A percentile compares a stretch with the other conserved stretches of the same genome.
Conservation (phyloP, 92 coral and sea anemone genomes). For the Parazoanthus darwini region DNA sequence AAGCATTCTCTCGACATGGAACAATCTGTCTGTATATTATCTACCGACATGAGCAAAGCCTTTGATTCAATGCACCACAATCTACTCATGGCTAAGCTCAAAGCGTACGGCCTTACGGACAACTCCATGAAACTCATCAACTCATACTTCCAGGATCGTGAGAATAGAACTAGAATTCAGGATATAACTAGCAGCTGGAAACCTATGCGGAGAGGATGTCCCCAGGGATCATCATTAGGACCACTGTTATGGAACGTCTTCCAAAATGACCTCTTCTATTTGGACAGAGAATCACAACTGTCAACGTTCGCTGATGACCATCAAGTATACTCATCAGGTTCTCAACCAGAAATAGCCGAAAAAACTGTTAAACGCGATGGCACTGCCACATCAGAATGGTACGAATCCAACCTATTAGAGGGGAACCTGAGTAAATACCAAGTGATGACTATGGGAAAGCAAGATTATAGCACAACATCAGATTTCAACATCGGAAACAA, state of each 20-base stretch:
- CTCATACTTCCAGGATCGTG: slow-evolving; percentile 43
- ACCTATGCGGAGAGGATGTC: slow-evolving; percentile 53
- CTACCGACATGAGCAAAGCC: slow-evolving; percentile 55
- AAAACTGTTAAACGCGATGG: slow-evolving; percentile 40
- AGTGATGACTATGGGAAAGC: slow-evolving; percentile 48
- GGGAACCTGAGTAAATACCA: slow-evolving; percentile 61
- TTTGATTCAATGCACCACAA: slow-evolving; percentile 68
- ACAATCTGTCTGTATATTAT: no score
- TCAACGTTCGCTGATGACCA: slow-evolving; percentile 70
- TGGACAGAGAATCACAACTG: slow-evolving; percentile 49
- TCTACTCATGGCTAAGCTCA: slow-evolving; percentile 57
- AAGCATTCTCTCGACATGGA: no score
- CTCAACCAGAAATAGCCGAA: slow-evolving; percentile 10
- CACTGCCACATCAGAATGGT: slow-evolving; percentile 51
- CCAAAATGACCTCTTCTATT: slow-evolving; percentile 66
- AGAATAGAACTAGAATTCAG: no score
- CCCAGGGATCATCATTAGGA: slow-evolving; percentile 64
- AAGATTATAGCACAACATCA: slow-evolving; percentile 22
- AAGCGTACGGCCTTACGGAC: slow-evolving; percentile 52
- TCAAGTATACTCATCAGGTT: slow-evolving; percentile 51
- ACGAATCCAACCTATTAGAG: slow-evolving; percentile 48
- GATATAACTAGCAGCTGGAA: no score
- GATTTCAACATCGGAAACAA: neutral
- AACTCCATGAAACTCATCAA: slow-evolving; percentile 39
- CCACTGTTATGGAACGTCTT: slow-evolving; percentile 62